Percentiles rank a stretch among this genome's conserved stretches.
These are phyloP conservation scores for Diachasma alloeum DNA, from an alignment of 1,140 invertebrate genomes.

Conservation along the genomic window DNA sequence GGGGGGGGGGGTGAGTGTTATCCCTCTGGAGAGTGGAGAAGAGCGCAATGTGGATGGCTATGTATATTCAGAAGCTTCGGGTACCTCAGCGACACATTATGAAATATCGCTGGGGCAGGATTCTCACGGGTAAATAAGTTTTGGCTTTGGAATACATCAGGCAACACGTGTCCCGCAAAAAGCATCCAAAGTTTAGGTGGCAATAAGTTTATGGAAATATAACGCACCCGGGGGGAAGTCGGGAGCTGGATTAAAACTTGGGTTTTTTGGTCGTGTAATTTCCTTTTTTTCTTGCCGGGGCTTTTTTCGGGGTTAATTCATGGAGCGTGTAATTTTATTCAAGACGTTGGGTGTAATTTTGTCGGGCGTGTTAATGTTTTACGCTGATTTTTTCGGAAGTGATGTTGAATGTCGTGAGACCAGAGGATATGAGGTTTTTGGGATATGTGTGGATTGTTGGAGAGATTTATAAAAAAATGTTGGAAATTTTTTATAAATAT, in stretches of 20 bases:
- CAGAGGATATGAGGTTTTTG: too few relatives aligned
- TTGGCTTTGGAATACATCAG: slow-evolving; percentile 47
- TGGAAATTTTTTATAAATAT: too few relatives aligned
- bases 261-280: slow-evolving; percentile 21
- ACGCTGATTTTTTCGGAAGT: background rate
- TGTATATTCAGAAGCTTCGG: background rate
- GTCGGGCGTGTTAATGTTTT: background rate
- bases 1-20: background rate
- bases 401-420: too few relatives aligned
- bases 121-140: slow-evolving; percentile 50
- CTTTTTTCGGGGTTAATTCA: slow-evolving; percentile 6
- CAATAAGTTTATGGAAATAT: slow-evolving; percentile 56
- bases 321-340: background rate
- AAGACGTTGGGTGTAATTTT: background rate
- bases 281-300: slow-evolving; percentile 40
- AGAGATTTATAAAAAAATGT: too few relatives aligned
- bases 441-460: too few relatives aligned
- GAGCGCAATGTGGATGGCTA: background rate
- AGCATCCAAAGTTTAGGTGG: slow-evolving; percentile 37
- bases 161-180: slow-evolving; percentile 58
- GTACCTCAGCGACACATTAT: slow-evolving; percentile 43
- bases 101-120: slow-evolving; percentile 42
- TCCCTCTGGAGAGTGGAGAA: background rate
- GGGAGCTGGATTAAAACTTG: slow-evolving; percentile 50
- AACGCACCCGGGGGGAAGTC: slow-evolving; percentile 41